These are phyloP conservation scores for Oscheius sp. DNA, from an alignment of 2,888 invertebrate species.

Conservation along the genomic window DNA sequence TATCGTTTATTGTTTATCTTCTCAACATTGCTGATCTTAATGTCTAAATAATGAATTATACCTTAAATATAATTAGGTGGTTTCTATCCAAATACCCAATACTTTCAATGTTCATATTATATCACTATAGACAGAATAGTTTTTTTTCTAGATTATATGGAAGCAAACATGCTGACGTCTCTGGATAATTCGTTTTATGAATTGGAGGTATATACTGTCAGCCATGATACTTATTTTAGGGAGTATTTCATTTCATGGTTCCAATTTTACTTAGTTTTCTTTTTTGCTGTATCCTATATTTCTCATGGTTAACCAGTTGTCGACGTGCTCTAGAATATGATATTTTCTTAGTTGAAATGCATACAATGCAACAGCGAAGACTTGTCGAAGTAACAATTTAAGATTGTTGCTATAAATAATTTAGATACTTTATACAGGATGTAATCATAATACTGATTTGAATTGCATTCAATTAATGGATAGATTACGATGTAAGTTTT, in stretches of 20 bases:
- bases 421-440: conserved; percentile 1
- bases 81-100: too few species aligned
- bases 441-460: neutral
- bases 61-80: too few species aligned
- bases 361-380: conserved; percentile 43
- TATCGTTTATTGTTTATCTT: neutral
- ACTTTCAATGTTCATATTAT: too few species aligned
- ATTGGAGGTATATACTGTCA: too few species aligned
- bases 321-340: conserved; percentile 40
- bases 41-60: neutral
- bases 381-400: conserved; percentile 41
- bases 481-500: neutral
- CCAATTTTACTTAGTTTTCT: too few species aligned
- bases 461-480: neutral
- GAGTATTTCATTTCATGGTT: too few species aligned
- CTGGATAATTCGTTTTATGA: too few species aligned
- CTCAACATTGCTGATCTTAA: neutral
- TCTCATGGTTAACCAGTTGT: conserved; percentile 28
- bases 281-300: too few species aligned
- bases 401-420: neutral
- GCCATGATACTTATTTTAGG: too few species aligned
- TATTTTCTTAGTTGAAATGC: conserved; percentile 55
- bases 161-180: too few species aligned
- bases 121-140: too few species aligned
- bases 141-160: too few species aligned